Conservation (phyloP, 2,113 vertebrate species). For the Rhinolophus sinicus region DNA sequence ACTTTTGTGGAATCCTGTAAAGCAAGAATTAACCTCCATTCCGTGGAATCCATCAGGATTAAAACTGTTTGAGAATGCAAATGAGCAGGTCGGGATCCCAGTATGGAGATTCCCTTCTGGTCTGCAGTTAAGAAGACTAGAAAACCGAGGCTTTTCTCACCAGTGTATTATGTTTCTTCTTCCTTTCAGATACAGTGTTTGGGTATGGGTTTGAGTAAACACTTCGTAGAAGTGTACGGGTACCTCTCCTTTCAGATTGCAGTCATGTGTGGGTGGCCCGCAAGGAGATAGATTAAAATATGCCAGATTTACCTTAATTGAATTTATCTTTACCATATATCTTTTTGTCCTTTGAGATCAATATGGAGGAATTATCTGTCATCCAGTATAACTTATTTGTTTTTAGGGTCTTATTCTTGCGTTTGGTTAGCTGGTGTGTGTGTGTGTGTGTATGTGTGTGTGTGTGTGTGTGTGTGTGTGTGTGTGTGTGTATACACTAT, state of each 20-base stretch:
- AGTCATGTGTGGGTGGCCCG: not conserved
- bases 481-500: not conserved
- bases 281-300: not conserved
- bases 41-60: not conserved
- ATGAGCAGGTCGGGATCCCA: not conserved
- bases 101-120: not conserved
- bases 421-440: not conserved
- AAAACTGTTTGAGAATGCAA: not conserved
- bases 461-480: too few species aligned
- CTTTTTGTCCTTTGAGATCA: not conserved
- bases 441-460: too few species aligned
- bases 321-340: slow-evolving; percentile 30
- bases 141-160: not conserved
- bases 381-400: not conserved
- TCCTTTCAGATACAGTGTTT: not conserved
- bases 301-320: not conserved
- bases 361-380: not conserved
- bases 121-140: not conserved
- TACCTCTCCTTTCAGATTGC: not conserved
- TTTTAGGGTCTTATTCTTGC: not conserved
- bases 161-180: not conserved
- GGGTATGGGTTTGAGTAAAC: not conserved
- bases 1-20: not conserved
- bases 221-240: not conserved
- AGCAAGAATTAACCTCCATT: not conserved